phyloP scores from a whole-genome alignment of 1,140 invertebrate genomes.

The Trachymyrmex cornetzi region DNA sequence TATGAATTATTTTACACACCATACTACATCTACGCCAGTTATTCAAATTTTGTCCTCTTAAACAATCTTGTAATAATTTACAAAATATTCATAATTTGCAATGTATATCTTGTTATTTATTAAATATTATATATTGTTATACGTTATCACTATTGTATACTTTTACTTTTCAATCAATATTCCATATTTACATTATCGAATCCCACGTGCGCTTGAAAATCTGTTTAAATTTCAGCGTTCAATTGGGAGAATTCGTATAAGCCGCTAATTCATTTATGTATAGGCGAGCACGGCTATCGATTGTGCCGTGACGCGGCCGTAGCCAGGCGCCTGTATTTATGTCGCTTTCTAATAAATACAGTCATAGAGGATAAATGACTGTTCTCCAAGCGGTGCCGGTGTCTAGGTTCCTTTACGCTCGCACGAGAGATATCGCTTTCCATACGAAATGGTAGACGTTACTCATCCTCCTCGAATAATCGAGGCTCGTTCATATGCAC shows the following conservation, averaged over 20 bases:
- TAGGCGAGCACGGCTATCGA: conserved; percentile 19
- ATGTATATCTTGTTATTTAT: background rate
- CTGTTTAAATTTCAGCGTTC: conserved; percentile 23
- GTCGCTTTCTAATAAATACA: conserved; percentile 35
- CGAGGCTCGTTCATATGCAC: conserved; percentile 76
- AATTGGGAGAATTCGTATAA: conserved; percentile 26
- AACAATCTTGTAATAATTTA: background rate
- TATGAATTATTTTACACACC: background rate
- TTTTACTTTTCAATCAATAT: background rate
- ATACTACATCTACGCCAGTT: background rate
- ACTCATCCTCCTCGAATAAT: conserved; percentile 79
- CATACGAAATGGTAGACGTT: conserved; percentile 76
- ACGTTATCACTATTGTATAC: conserved; percentile 1
- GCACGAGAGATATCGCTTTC: conserved; percentile 65
- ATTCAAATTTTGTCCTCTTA: background rate
- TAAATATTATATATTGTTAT: background rate
- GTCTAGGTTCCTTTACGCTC: conserved; percentile 56
- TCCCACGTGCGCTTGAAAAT: background rate
- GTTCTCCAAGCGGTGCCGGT: conserved; percentile 28
- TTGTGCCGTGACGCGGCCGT: conserved; percentile 16
- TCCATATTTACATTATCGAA: conserved; percentile 1
- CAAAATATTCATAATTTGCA: background rate
- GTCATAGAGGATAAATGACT: conserved; percentile 30
- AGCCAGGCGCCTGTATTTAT: conserved; percentile 31
- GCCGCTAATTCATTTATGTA: conserved; percentile 38